Percentiles rank a stretch among this genome's conserved stretches.
These are phyloP conservation scores for Willisornis vidua DNA, from an alignment of 2,113 vertebrate species.

Conservation along the genomic window DNA sequence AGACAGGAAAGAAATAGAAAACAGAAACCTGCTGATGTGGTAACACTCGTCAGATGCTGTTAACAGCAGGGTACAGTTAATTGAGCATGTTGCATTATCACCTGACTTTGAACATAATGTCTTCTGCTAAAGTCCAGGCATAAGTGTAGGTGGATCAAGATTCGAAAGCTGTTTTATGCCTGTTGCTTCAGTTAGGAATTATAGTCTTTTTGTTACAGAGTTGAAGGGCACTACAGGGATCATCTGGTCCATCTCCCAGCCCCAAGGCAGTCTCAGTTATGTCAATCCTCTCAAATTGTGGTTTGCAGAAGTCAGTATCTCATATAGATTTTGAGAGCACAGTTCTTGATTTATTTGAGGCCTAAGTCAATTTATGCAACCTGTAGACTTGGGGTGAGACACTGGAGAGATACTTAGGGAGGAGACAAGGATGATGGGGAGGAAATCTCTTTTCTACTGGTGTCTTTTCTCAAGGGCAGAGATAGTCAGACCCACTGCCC, in stretches of 20 bases:
- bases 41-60: not conserved
- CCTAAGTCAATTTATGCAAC: not conserved
- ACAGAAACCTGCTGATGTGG: not conserved
- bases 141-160: not conserved
- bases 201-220: not conserved
- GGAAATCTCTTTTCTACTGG: not conserved
- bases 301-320: not conserved
- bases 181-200: not conserved
- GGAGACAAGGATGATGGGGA: not conserved
- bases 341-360: not conserved
- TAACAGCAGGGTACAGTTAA: not conserved
- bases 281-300: not conserved
- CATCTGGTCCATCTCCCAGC: not conserved
- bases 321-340: rapidly evolving
- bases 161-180: not conserved
- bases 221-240: not conserved
- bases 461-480: not conserved
- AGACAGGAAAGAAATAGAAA: not conserved
- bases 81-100: not conserved
- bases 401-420: not conserved
- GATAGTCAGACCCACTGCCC: not conserved
- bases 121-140: not conserved
- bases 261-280: not conserved
- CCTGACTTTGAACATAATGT: not conserved
- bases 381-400: rapidly evolving